phyloP scores from a whole-genome alignment of 2,797 vertebrate genomes.

The Prunella strophiata region DNA sequence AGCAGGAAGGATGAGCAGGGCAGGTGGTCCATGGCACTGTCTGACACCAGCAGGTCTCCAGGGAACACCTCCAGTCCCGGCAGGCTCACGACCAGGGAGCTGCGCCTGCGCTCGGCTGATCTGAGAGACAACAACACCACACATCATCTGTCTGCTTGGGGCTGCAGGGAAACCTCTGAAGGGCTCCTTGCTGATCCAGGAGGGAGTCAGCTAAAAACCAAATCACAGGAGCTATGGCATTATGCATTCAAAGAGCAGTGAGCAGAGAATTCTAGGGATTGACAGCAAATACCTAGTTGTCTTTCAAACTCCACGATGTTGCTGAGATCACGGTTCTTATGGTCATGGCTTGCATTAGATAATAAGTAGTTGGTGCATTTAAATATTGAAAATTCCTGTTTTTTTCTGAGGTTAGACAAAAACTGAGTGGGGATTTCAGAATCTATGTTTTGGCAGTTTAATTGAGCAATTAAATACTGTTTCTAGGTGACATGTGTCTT shows the following conservation, averaged over 20 bases:
- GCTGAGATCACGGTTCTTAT: background rate
- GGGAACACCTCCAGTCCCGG: constrained; percentile 87
- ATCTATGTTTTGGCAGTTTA: background rate
- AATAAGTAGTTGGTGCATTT: background rate
- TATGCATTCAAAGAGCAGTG: background rate
- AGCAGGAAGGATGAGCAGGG: constrained; percentile 73
- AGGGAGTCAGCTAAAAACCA: background rate
- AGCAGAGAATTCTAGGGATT: background rate
- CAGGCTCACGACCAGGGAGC: constrained; percentile 88
- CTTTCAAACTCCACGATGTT: background rate
- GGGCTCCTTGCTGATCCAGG: background rate
- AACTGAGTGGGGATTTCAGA: background rate
- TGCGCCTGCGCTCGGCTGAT: constrained; percentile 80
- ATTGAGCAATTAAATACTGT: background rate
- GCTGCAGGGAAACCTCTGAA: background rate
- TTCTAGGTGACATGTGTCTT: background rate
- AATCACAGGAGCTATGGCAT: background rate
- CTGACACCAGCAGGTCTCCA: constrained; percentile 88
- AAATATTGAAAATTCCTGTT: background rate
- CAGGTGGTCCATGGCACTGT: constrained; percentile 80
- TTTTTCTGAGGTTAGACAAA: background rate
- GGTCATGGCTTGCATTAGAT: background rate
- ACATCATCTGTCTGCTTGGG: accelerated
- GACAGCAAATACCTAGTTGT: background rate
- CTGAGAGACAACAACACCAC: constrained; percentile 37